Evolutionary conservation across 2,113 vertebrate genomes (phyloP).

Genomic region (Lycocorax pyrrhopterus): DNA sequence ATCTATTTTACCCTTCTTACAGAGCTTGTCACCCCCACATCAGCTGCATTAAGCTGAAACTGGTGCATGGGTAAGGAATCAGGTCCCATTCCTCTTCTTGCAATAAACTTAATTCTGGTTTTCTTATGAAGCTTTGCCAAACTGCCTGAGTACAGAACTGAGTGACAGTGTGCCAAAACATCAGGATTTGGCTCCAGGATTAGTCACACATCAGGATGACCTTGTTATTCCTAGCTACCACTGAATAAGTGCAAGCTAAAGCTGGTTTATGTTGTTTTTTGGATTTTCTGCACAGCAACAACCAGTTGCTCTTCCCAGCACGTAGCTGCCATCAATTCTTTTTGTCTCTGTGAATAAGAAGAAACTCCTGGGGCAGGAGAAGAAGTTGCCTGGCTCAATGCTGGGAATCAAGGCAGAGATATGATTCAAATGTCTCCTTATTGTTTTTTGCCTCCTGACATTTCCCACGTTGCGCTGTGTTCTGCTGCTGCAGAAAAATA

Average conservation of each 20-base stretch:
- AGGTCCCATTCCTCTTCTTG: neutral
- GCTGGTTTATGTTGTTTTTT: neutral
- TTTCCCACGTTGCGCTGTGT: neutral
- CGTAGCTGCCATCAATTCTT: neutral
- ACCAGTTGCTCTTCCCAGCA: neutral
- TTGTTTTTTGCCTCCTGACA: slow-evolving; percentile 32
- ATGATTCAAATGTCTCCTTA: slow-evolving; percentile 3
- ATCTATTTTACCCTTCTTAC: neutral
- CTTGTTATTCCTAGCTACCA: neutral
- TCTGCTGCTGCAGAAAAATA: neutral
- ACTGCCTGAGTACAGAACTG: neutral
- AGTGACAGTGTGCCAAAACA: neutral
- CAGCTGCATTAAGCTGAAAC: neutral
- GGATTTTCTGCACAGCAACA: neutral
- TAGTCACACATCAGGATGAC: neutral
- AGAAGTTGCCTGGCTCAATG: neutral
- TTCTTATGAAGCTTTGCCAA: neutral
- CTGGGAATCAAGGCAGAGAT: neutral
- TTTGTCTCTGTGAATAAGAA: neutral
- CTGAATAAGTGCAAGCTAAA: neutral
- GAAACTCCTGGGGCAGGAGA: neutral
- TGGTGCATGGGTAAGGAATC: neutral
- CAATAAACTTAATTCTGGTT: neutral
- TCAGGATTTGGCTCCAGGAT: neutral
- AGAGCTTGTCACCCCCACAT: neutral